Evolutionary conservation across 2,113 vertebrate genomes (phyloP).

Genomic region (Mustela nigripes): DNA sequence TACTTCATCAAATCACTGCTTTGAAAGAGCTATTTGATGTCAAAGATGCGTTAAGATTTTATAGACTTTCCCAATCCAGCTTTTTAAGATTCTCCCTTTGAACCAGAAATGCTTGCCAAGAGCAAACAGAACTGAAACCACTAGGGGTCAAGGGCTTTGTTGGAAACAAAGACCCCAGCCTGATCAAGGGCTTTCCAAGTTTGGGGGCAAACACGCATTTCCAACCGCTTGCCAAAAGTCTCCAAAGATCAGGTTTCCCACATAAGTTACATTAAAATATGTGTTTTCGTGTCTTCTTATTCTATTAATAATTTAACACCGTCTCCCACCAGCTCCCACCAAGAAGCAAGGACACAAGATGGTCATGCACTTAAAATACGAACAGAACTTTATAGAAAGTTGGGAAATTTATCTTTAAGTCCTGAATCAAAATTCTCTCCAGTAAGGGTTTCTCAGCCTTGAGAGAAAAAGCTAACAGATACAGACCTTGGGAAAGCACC

Average conservation of each 20-base stretch:
- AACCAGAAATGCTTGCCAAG: constrained; percentile 76
- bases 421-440: constrained; percentile 46
- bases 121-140: constrained; percentile 81
- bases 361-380: constrained; percentile 42
- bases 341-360: constrained; percentile 37
- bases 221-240: constrained; percentile 29
- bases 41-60: constrained; percentile 83
- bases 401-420: constrained; percentile 10
- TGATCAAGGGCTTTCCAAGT: constrained; percentile 71
- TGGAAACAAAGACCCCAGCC: constrained; percentile 70
- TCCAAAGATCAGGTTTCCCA: constrained; percentile 61
- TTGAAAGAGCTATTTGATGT: constrained; percentile 83
- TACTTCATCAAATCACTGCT: constrained; percentile 77
- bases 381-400: constrained; percentile 56
- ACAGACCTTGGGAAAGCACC: neutral
- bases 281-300: constrained; percentile 49
- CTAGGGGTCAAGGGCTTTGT: constrained; percentile 73
- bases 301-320: constrained; percentile 75
- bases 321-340: constrained; percentile 64
- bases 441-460: neutral
- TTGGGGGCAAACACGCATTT: constrained; percentile 37
- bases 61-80: constrained; percentile 75
- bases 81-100: constrained; percentile 81
- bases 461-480: constrained; percentile 36
- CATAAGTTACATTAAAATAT: constrained; percentile 63